These are phyloP conservation scores for Dermolepida albohirtum DNA, from an alignment of 2,888 invertebrate species.

Conservation along the genomic window DNA sequence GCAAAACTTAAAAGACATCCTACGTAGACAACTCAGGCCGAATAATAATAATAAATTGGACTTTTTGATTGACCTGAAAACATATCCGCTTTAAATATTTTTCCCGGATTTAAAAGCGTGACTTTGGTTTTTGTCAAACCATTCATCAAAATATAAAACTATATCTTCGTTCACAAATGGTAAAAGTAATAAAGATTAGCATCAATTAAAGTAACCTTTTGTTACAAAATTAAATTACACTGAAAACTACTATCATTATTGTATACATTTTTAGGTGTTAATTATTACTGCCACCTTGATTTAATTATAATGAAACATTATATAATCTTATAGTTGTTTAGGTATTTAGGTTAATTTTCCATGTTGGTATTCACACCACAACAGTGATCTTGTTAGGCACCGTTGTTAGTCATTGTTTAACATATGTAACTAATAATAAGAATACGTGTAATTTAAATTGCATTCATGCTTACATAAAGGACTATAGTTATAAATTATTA, in stretches of 20 bases:
- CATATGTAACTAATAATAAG: background rate
- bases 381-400: background rate
- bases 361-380: slow-evolving; percentile 14
- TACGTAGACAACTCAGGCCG: no score
- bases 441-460: background rate
- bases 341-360: slow-evolving; percentile 20
- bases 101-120: no score
- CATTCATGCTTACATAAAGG: background rate
- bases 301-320: slow-evolving; percentile 5
- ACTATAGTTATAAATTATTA: no score
- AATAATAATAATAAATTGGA: no score
- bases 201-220: background rate
- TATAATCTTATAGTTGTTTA: slow-evolving; percentile 17
- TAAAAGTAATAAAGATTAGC: no score
- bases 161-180: no score
- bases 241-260: background rate
- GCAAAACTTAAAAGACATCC: no score
- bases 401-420: background rate
- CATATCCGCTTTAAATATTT: no score
- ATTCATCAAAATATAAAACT: no score
- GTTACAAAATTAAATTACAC: background rate
- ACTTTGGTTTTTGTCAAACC: no score
- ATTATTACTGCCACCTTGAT: slow-evolving; percentile 12
- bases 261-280: background rate
- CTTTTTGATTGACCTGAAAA: no score